phyloP scores from a whole-genome alignment of 2,797 vertebrate species.

The Pteronotus mesoamericanus region DNA sequence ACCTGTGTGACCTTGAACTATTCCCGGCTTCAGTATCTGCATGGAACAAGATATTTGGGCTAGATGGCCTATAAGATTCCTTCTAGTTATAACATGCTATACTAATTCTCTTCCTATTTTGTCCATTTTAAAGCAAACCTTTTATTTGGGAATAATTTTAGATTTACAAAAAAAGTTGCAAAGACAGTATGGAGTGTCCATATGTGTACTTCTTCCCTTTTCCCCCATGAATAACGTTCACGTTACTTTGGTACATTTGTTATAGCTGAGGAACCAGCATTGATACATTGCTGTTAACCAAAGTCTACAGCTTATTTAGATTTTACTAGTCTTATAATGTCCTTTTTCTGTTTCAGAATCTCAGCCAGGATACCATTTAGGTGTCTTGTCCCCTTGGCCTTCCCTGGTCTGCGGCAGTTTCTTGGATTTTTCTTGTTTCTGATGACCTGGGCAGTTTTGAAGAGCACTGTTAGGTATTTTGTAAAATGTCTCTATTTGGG shows the following conservation, averaged over 20 bases:
- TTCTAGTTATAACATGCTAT: background rate
- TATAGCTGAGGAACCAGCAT: background rate
- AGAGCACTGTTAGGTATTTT: background rate
- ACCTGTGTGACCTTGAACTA: background rate
- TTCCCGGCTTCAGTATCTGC: background rate
- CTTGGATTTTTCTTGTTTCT: background rate
- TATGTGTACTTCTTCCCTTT: background rate
- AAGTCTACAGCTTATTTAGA: background rate
- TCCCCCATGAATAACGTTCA: background rate
- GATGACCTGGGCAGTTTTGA: background rate
- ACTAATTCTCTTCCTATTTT: background rate
- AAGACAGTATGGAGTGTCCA: background rate
- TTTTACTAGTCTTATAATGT: background rate
- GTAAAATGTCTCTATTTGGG: background rate
- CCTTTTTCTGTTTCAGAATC: background rate
- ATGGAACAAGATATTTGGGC: background rate
- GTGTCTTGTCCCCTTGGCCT: background rate
- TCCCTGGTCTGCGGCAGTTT: background rate
- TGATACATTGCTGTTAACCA: background rate
- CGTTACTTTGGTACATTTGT: background rate
- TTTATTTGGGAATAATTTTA: constrained; percentile 1
- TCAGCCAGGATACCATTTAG: background rate
- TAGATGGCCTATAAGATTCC: background rate
- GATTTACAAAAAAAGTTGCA: background rate
- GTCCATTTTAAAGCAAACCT: background rate